Conservation (phyloP, 2,888 invertebrate species). For the Lamproptera curius region DNA sequence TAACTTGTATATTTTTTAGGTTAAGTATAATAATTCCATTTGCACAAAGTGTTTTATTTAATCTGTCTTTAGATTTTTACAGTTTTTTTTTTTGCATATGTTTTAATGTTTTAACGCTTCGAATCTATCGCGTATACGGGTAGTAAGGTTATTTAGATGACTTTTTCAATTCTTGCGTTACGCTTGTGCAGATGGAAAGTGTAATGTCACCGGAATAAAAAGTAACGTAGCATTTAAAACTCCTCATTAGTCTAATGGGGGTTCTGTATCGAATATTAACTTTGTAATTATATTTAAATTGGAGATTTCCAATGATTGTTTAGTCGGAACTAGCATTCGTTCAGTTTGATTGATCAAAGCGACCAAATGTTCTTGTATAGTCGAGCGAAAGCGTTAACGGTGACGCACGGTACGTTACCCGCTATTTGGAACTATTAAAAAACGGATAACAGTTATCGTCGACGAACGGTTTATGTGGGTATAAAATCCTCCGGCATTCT, state of each 20-base stretch:
- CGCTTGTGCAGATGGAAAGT: constrained; percentile 25
- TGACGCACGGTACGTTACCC: constrained; percentile 30
- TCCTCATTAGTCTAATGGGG: too few relatives aligned
- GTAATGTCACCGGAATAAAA: constrained; percentile 56
- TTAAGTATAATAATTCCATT: constrained; percentile 4
- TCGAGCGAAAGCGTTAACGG: constrained; percentile 35
- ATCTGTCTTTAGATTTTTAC: not conserved
- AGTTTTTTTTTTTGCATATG: not conserved
- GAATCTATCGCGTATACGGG: constrained; percentile 27
- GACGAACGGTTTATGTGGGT: constrained; percentile 25
- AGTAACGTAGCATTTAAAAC: not conserved
- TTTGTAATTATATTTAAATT: too few relatives aligned
- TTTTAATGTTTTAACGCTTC: constrained; percentile 30
- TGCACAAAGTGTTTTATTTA: constrained; percentile 7
- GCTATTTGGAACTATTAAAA: constrained; percentile 27
- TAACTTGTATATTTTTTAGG: constrained; percentile 4
- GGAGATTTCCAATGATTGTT: too few relatives aligned
- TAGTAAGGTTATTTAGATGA: not conserved
- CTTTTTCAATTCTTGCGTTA: not conserved
- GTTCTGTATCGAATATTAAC: too few relatives aligned
- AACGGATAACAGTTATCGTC: constrained; percentile 23
- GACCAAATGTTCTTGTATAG: constrained; percentile 48
- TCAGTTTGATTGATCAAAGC: constrained; percentile 38
- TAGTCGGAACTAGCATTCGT: constrained; percentile 29
- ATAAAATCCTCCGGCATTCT: constrained; percentile 47